Evolutionary conservation across 2,888 invertebrate genomes (phyloP), one percentile per base, ranked within the genome.

Genomic region (Oligia latruncula): DNA sequence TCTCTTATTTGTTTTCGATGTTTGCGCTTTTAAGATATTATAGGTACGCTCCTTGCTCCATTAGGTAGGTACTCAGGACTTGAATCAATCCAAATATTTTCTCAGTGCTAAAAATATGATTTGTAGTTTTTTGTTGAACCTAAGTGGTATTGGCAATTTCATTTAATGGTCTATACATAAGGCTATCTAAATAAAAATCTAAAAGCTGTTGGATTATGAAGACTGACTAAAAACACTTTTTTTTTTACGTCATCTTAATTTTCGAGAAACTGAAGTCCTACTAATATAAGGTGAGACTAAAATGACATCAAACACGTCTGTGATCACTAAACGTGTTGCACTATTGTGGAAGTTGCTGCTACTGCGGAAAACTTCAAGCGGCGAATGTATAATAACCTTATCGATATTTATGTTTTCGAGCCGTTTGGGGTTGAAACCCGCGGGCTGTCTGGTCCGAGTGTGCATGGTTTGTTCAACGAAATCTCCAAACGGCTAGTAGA

Each of bases 81-180:
- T 60, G 43, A 71, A 71, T 66, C 43, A 72, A 35, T 65, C 13
- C 67, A 70, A 87, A 87, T 78, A 84, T 84, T 84, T 74, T 49
- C 62, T 66, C 8, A 70, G 46, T 70, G 40, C 55, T 20, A 72
- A 65, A 29, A 68, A 68, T 13, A 13, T 75, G 29, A 46, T 84
- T 77, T 74, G 66, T 20, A 43, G 15, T 52, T 68, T 55, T 71
- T 52, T 35, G 35, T 35, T 35, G 35, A 35, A 35, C 35, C 35
- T 35, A 35, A 35, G 35, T 35, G 35, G 4, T 35, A 35, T 35
- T 35, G 3, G 35, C 35, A 35, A 35, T 35, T 35, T 35, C 4
- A 35, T 35, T 3, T 35, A 35, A 35, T 35, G 35, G 4, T 35
- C 35, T 29, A 29, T 29, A 29, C 29, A 29, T 29, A 29, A 29